Conservation (phyloP, 2,113 vertebrate species). For the Piprites chloris region DNA sequence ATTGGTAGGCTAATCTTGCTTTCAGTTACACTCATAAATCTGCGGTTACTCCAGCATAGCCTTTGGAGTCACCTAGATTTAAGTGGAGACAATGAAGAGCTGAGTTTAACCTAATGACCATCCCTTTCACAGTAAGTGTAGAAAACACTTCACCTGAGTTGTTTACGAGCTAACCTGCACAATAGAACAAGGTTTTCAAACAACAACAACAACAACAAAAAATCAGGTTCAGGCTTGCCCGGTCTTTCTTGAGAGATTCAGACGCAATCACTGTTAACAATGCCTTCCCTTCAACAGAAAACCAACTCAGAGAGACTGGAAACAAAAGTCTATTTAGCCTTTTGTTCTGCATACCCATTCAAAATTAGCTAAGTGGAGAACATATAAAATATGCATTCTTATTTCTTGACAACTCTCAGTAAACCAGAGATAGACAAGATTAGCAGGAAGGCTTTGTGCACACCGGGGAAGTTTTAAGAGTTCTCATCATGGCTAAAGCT, state of each 20-base stretch:
- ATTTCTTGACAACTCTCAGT: background rate
- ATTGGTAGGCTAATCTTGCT: background rate
- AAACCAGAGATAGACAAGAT: constrained; percentile 18
- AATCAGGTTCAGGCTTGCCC: constrained; percentile 25
- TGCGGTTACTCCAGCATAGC: background rate
- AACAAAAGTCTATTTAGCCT: background rate
- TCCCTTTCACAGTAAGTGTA: background rate
- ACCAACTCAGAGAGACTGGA: background rate
- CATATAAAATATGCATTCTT: background rate
- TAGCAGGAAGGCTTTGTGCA: background rate
- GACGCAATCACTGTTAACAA: background rate
- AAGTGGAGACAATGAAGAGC: background rate
- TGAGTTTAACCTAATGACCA: background rate
- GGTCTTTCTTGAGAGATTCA: background rate
- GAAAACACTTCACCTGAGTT: background rate
- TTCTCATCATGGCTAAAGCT: background rate
- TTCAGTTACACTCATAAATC: background rate
- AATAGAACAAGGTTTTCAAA: background rate
- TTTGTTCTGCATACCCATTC: constrained; percentile 31
- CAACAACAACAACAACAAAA: background rate
- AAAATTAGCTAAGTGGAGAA: constrained; percentile 17
- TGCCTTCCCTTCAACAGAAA: background rate
- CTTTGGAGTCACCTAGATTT: background rate
- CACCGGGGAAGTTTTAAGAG: background rate
- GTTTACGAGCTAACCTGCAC: background rate